A percentile compares a stretch with the other conserved stretches of the same genome.
These are phyloP conservation scores for Pandemis corylana DNA, from an alignment of 2,888 invertebrate species.

Conservation along the genomic window DNA sequence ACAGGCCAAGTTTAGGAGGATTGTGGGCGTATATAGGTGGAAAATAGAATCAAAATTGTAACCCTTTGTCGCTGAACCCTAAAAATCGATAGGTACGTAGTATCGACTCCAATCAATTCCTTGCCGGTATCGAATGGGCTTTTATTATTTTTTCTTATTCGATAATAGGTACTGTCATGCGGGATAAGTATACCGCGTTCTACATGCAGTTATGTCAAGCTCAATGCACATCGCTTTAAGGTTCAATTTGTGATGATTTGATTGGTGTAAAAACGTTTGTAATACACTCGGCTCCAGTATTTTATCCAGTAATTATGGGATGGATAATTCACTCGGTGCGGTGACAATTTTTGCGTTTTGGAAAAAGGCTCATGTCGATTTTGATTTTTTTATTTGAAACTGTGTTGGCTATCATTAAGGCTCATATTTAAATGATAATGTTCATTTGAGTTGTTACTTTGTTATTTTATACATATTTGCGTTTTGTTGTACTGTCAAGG, in stretches of 20 bases:
- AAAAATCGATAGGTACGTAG: conserved; percentile 60
- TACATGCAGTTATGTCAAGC: conserved; percentile 21
- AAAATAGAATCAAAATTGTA: too few relatives aligned
- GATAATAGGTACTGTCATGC: conserved; percentile 62
- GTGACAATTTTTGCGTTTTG: conserved; percentile 64
- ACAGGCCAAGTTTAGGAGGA: too few relatives aligned
- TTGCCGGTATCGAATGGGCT: conserved; percentile 57
- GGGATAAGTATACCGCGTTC: conserved; percentile 45
- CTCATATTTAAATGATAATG: neutral
- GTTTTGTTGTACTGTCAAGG: conserved; percentile 24
- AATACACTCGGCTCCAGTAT: conserved; percentile 56
- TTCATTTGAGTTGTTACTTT: neutral
- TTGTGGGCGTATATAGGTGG: too few relatives aligned
- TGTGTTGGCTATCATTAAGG: neutral
- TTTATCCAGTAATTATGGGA: conserved; percentile 69
- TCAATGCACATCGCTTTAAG: conserved; percentile 42
- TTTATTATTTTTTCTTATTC: conserved; percentile 60
- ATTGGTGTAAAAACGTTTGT: conserved; percentile 45
- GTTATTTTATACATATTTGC: neutral
- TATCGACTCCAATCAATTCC: conserved; percentile 67
- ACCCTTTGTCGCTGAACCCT: too few relatives aligned
- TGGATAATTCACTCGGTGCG: conserved; percentile 64
- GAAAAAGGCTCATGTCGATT: neutral
- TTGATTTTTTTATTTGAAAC: neutral
- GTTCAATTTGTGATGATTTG: conserved; percentile 44